Evolutionary conservation across 1,140 invertebrate species (phyloP).

Genomic region (Drosophila parabipectinata): DNA sequence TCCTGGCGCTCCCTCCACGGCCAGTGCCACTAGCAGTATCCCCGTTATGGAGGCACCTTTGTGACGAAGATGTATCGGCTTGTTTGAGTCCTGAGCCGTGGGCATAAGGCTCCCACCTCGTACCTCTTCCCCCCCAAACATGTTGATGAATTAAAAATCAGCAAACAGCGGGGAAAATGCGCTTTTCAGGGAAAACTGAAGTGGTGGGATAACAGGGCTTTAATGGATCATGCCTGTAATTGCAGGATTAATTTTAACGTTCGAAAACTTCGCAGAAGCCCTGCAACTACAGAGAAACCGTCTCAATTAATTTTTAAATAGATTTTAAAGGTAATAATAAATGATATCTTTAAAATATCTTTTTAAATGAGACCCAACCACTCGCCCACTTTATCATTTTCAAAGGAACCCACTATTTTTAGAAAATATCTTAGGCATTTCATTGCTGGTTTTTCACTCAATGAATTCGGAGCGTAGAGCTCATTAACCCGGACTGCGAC

Average conservation of each 20-base stretch:
- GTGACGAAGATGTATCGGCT: constrained; percentile 72
- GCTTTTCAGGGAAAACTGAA: constrained; percentile 14
- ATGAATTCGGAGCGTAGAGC: constrained; percentile 31
- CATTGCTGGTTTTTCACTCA: constrained; percentile 31
- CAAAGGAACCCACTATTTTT: neutral
- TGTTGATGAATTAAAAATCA: constrained; percentile 73
- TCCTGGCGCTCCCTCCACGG: neutral
- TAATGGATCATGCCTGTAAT: constrained; percentile 46
- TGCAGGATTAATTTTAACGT: constrained; percentile 37
- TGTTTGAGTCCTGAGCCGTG: constrained; percentile 12
- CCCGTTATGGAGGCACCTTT: constrained; percentile 43
- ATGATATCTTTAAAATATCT: neutral
- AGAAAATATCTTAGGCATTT: constrained; percentile 3
- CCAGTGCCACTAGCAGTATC: neutral
- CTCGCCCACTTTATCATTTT: neutral
- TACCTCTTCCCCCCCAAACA: constrained; percentile 22
- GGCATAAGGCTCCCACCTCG: constrained; percentile 12
- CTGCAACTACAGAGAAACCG: neutral
- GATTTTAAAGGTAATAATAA: neutral
- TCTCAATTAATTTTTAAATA: neutral
- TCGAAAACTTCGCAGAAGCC: neutral
- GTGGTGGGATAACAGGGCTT: constrained; percentile 26
- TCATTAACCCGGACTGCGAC: constrained; percentile 27
- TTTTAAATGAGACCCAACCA: neutral
- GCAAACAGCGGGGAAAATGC: constrained; percentile 49